Evolutionary conservation across 2,113 vertebrate genomes (phyloP), one percentile per base, ranked within the genome.

Genomic region (Centropristis striata): DNA sequence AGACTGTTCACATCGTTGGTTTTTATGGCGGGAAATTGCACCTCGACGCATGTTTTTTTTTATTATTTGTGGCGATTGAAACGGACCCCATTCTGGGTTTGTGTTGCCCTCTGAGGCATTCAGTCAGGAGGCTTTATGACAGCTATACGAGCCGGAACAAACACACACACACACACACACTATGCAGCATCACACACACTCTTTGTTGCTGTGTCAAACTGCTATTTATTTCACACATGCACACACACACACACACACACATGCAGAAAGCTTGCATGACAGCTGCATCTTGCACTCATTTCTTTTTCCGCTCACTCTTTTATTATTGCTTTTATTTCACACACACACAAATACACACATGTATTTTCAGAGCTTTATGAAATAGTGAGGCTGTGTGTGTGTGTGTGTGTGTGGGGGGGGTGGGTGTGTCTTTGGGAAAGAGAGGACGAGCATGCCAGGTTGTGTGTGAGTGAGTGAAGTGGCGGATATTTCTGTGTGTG

Each of bases 201-300:
- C 73, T 86, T 87, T 85, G 77, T 84, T n/a, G 74, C 85, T n/a
- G 71, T 73, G 61, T 84, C 70, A 88, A 86, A 81, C 72, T 67
- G 75, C 64, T 84, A 54, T 86, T 86, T 88, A 82, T 90, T 87
- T 75, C 84, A 77, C 72, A n/a, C n/a, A n/a, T n/a, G n/a, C n/a
- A n/a, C n/a, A n/a, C n/a, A n/a, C n/a, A n/a, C n/a, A n/a, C n/a
- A n/a, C n/a, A n/a, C n/a, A 70, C 57, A 49, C 21, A 4, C 66
- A 21, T 47, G 64, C 78, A 78, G 66, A 86, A 82, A 67, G 81
- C 63, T 61, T 77, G 71, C 76, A 28, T 70, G 67, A 81, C 84
- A 84, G 78, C 84, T 86, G 87, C 81, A 74, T 75, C 74, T 57
- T 47, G 8, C 60, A 21, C 70, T n/a, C 76, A 46, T 18, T 47